Conservation (phyloP, 2,888 invertebrate genomes). For the Phyllotreta striolata region DNA sequence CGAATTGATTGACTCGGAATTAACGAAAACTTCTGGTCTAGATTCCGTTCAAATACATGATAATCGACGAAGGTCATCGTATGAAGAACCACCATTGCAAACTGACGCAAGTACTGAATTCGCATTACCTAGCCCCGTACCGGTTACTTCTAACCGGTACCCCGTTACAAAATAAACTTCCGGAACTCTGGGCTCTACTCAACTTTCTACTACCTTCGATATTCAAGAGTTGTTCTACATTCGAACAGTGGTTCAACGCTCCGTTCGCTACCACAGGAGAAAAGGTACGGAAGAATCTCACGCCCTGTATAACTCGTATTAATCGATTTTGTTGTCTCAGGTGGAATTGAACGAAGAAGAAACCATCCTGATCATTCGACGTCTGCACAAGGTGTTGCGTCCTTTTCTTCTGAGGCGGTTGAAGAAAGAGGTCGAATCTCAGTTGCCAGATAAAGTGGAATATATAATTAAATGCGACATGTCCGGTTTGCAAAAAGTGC, state of each 20-base stretch:
- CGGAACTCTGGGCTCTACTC: slow-evolving; percentile 97
- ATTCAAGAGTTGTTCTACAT: slow-evolving; percentile 97
- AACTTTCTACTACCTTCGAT: slow-evolving; percentile 98
- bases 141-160: slow-evolving; percentile 96
- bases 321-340: slow-evolving; percentile 57
- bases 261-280: slow-evolving; percentile 99
- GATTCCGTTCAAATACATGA: slow-evolving; percentile 99
- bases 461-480: slow-evolving; percentile 99
- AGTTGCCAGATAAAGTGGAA: slow-evolving; percentile 97
- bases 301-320: neutral
- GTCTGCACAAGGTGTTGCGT: slow-evolving; percentile 97
- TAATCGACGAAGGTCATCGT: slow-evolving; percentile 99
- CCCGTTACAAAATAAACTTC: slow-evolving; percentile 97
- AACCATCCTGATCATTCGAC: slow-evolving; percentile 98
- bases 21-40: slow-evolving; percentile 51
- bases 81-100: slow-evolving; percentile 99
- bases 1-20: neutral
- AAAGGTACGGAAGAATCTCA: slow-evolving; percentile 66
- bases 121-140: slow-evolving; percentile 95
- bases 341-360: slow-evolving; percentile 99
- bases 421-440: slow-evolving; percentile 99
- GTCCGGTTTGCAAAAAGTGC: slow-evolving; percentile 93
- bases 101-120: slow-evolving; percentile 95
- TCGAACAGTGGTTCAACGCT: slow-evolving; percentile 99
- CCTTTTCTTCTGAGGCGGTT: slow-evolving; percentile 96